These are phyloP conservation scores for Pseudobourletiella spinata DNA, from an alignment of 1,140 invertebrate species.

Conservation along the genomic window DNA sequence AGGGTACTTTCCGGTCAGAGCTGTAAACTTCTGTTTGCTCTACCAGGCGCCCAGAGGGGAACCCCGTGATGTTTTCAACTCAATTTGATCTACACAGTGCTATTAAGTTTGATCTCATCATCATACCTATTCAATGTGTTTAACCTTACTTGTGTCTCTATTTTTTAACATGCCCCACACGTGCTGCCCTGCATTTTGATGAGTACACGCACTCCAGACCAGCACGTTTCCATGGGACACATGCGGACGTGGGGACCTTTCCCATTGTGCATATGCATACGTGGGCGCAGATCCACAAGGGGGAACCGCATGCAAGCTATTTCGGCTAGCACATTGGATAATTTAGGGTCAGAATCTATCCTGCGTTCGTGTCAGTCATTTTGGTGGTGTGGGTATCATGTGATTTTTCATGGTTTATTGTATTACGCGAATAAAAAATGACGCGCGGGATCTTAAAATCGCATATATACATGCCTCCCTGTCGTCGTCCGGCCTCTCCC, in stretches of 20 bases:
- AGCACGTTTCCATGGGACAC: too few relatives aligned
- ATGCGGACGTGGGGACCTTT: too few relatives aligned
- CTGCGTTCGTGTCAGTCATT: not conserved
- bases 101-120: too few relatives aligned
- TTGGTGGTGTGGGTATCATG: not conserved
- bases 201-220: too few relatives aligned
- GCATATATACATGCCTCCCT: not conserved
- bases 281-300: too few relatives aligned
- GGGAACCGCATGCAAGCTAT: not conserved
- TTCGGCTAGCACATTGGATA: not conserved
- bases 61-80: slow-evolving; percentile 3
- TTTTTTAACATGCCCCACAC: not conserved
- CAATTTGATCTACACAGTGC: slow-evolving; percentile 5
- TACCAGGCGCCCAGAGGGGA: not conserved
- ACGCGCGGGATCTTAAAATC: not conserved
- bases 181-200: too few relatives aligned
- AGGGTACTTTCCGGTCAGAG: slow-evolving; percentile 5
- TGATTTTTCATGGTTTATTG: not conserved
- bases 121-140: too few relatives aligned
- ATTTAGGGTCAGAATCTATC: not conserved
- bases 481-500: not conserved
- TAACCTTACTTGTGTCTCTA: not conserved
- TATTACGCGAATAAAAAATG: not conserved
- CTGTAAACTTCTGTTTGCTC: too few relatives aligned
- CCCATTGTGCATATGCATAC: too few relatives aligned